phyloP scores from a whole-genome alignment of 2,113 vertebrate genomes.

The Albula glossodonta region DNA sequence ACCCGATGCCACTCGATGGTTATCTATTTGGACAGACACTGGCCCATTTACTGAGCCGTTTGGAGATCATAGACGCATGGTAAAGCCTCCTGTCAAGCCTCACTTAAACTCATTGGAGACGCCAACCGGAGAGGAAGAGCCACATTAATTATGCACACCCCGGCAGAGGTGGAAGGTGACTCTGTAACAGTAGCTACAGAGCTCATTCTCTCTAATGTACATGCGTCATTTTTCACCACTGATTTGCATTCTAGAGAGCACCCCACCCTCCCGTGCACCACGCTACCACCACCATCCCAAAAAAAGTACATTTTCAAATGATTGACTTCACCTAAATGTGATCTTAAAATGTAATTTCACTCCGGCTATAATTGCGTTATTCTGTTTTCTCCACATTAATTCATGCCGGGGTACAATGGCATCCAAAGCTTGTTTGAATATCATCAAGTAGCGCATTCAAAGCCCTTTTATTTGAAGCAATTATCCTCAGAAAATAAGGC shows the following conservation, averaged over 20 bases:
- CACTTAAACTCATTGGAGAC: conserved; percentile 31
- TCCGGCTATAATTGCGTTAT: background rate
- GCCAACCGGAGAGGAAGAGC: conserved; percentile 26
- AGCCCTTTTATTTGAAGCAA: background rate
- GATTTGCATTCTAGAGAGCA: conserved; percentile 25
- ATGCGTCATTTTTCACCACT: conserved; percentile 35
- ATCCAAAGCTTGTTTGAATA: background rate
- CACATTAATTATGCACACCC: conserved; percentile 41
- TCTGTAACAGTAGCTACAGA: conserved; percentile 40
- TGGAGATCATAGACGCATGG: background rate
- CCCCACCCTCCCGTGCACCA: background rate
- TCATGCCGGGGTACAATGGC: background rate
- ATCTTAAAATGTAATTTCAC: conserved; percentile 1
- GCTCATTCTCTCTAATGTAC: conserved; percentile 28
- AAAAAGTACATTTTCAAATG: background rate
- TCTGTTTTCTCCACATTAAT: background rate
- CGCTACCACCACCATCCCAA: background rate
- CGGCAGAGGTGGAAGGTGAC: conserved; percentile 37
- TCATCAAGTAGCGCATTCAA: background rate
- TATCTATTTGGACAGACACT: conserved; percentile 30
- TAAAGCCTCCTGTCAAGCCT: conserved; percentile 25
- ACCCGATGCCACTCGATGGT: conserved; percentile 10
- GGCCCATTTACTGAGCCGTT: conserved; percentile 16
- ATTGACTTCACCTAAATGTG: background rate
- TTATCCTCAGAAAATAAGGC: conserved; percentile 2